phyloP scores from a whole-genome alignment of 2,888 invertebrate species.

The Plebejus melissa region DNA sequence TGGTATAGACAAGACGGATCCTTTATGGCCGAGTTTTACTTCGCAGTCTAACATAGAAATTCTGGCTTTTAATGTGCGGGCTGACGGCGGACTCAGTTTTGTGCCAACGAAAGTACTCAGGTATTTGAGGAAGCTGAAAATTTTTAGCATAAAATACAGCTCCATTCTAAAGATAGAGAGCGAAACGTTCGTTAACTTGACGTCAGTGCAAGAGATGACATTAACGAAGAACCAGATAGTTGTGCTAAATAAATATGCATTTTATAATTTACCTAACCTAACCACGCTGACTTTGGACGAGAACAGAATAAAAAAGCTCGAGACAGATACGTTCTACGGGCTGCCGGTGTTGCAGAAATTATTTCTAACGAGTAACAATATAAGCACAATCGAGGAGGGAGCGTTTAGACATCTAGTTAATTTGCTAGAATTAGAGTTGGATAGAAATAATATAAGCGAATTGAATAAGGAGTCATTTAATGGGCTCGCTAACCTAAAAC shows the following conservation, averaged over 20 bases:
- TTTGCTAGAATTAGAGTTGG: conserved; percentile 88
- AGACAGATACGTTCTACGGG: conserved; percentile 86
- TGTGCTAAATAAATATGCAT: conserved; percentile 82
- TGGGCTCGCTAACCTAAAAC: conserved; percentile 85
- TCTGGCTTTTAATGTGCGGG: conserved; percentile 84
- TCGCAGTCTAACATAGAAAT: conserved; percentile 85
- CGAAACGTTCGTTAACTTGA: conserved; percentile 86
- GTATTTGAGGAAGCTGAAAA: conserved; percentile 82
- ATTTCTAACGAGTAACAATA: conserved; percentile 90
- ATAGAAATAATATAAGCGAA: conserved; percentile 86
- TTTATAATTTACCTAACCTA: conserved; percentile 85
- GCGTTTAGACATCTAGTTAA: conserved; percentile 87
- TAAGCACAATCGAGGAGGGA: conserved; percentile 90
- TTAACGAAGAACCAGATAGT: conserved; percentile 85
- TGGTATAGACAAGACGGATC: conserved; percentile 82
- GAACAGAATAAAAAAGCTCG: conserved; percentile 86
- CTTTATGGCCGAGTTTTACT: conserved; percentile 85
- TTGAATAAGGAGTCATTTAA: conserved; percentile 87
- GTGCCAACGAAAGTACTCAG: conserved; percentile 85
- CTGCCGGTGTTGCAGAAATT: conserved; percentile 86
- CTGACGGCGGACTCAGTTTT: conserved; percentile 83
- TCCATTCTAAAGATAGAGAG: conserved; percentile 84
- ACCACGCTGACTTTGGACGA: conserved; percentile 85
- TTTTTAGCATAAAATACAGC: conserved; percentile 85
- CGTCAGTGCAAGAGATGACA: conserved; percentile 83